A percentile compares a stretch with the other conserved stretches of the same genome.
phyloP scores from a whole-genome alignment of 2,113 vertebrate genomes.

The Rhynchomys soricoides region DNA sequence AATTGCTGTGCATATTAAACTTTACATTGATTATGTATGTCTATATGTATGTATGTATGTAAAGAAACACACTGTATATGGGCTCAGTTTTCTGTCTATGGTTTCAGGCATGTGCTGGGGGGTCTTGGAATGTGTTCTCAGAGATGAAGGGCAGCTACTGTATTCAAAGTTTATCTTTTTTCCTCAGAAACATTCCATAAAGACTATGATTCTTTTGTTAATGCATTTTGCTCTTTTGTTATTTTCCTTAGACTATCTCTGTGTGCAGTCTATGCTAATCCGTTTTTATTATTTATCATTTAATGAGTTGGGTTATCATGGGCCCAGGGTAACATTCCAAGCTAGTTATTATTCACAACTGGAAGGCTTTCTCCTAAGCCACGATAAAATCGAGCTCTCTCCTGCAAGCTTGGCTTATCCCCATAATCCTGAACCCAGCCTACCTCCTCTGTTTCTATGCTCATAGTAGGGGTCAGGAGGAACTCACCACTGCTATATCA shows the following conservation, averaged over 20 bases:
- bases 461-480: no score
- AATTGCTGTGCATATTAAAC: background rate
- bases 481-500: background rate
- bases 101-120: background rate
- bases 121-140: background rate
- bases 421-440: background rate
- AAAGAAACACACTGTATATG: background rate
- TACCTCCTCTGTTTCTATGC: background rate
- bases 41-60: background rate
- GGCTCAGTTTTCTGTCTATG: background rate
- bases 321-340: conserved; percentile 20
- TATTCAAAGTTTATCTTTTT: conserved; percentile 29
- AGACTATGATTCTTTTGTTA: conserved; percentile 44
- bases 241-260: conserved; percentile 41
- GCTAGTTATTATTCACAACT: conserved; percentile 47
- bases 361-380: conserved; percentile 41
- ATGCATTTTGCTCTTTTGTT: conserved; percentile 37
- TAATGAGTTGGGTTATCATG: conserved; percentile 53
- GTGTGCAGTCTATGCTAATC: conserved; percentile 32
- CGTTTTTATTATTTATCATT: conserved; percentile 58
- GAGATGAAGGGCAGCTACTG: background rate
- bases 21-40: background rate
- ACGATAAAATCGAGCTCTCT: background rate
- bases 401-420: background rate
- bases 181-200: conserved; percentile 25